Base-by-base conservation (phyloP, 2,888 invertebrate genomes). In the Eutolmus rufibarbis region DNA sequence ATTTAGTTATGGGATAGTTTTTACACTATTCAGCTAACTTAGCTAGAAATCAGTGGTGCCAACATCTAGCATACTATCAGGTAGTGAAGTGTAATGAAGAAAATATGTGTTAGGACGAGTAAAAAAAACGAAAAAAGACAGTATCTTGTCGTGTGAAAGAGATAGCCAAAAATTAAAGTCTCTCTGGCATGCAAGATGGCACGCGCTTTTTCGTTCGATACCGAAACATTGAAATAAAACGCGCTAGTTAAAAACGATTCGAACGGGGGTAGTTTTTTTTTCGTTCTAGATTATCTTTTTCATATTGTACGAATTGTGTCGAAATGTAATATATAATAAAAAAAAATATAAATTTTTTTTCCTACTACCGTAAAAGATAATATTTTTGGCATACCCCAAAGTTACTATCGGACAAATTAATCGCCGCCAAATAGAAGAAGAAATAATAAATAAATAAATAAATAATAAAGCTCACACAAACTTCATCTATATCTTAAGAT, bases 201-300 rank as follows among this genome's bases (percentile, higher is more conserved):
- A 85, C 85, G 85, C 85, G 85, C 85, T 85, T 85, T 85, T 85
- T 85, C 85, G 85, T 85, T 85, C 85, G 46, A 85, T 85, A 84
- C n/a, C 31, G 85, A 85, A 85, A 85, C 74, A 85, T 84, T 84
- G 43, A 43, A 40, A 85, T 74, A 74, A 46, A 85, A 85, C 74
- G 74, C 85, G 85, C 43, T 84, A 81, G 31, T 81, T 7, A 51
- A 51, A 57, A 16, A 57, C 57, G 51, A 37, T n/a, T 82, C 56
- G 46, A 31, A 56, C 34, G 23, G n/a, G n/a, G n/a, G n/a, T 51
- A 51, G 23, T 31, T 81, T 56, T n/a, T 82, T 82, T 82, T 56
- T 34, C 7, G 34, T 34, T 34, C 16, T 56, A 34, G n/a, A 23
- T 31, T 34, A 14, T 14, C 12, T 82, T 46, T 78, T 23, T 14